Evolutionary conservation across 2,888 invertebrate species (phyloP).

Genomic region (Lasioglossum morio): DNA sequence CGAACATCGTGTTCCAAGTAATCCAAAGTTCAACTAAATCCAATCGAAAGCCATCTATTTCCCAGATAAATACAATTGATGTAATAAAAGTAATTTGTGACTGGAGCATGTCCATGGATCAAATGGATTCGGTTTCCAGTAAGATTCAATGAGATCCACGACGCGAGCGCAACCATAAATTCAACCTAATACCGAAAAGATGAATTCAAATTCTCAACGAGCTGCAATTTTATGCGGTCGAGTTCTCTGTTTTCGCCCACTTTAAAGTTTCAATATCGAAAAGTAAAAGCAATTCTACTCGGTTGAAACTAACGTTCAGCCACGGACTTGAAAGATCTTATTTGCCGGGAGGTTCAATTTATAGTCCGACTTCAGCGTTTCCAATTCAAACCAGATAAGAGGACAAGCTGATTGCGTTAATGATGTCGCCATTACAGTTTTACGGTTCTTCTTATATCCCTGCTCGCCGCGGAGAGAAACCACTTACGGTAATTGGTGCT

Average conservation of each 20-base stretch:
- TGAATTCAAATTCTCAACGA: neutral
- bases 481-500: conserved; percentile 19
- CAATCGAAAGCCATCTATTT: neutral
- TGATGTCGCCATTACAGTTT: conserved; percentile 6
- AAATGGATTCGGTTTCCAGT: neutral
- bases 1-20: neutral
- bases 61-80: neutral
- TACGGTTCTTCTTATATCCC: neutral
- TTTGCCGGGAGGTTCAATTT: neutral
- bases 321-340: neutral
- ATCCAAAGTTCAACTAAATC: neutral
- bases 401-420: conserved; percentile 1
- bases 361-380: neutral
- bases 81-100: neutral
- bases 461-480: neutral
- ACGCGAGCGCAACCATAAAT: neutral
- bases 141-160: neutral
- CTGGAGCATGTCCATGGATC: neutral
- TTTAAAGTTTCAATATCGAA: neutral
- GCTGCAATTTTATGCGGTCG: neutral
- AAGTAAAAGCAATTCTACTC: neutral
- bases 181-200: neutral
- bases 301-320: neutral
- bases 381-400: neutral
- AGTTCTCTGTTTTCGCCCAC: too few relatives aligned